phyloP scores from a whole-genome alignment of 1,140 invertebrate genomes.

The Bombus pascuorum region DNA sequence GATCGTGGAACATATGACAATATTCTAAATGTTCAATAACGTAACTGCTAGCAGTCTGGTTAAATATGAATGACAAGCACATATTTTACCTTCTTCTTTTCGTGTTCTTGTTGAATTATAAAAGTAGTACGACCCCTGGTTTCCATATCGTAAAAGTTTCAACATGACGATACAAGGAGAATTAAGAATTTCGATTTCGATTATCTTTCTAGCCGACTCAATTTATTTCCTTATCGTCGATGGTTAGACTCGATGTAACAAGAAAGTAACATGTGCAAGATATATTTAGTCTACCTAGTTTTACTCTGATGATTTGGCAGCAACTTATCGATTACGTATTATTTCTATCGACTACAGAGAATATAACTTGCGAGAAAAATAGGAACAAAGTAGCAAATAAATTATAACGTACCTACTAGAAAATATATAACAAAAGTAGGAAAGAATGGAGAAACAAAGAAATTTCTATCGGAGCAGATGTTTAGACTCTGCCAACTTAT shows the following conservation, averaged over 20 bases:
- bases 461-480: no score
- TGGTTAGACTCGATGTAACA: not conserved
- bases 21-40: not conserved
- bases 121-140: not conserved
- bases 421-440: not conserved
- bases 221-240: not conserved
- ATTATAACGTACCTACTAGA: not conserved
- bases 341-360: not conserved
- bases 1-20: not conserved
- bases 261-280: conserved; percentile 23
- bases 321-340: conserved; percentile 1
- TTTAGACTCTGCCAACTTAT: no score
- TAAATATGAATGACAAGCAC: not conserved
- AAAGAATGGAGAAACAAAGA: not conserved
- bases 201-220: conserved; percentile 17
- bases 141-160: conserved; percentile 16
- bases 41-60: not conserved
- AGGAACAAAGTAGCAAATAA: not conserved
- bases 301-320: not conserved
- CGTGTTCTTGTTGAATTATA: conserved; percentile 8
- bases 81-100: not conserved
- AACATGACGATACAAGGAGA: conserved; percentile 1
- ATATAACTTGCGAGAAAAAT: not conserved
- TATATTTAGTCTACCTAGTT: conserved; percentile 7
- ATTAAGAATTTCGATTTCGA: conserved; percentile 16